A percentile compares a stretch with the other conserved stretches of the same genome.
These are phyloP conservation scores for Sepioteuthis lessoniana DNA, from an alignment of 2,888 invertebrate genomes.

Conservation along the genomic window DNA sequence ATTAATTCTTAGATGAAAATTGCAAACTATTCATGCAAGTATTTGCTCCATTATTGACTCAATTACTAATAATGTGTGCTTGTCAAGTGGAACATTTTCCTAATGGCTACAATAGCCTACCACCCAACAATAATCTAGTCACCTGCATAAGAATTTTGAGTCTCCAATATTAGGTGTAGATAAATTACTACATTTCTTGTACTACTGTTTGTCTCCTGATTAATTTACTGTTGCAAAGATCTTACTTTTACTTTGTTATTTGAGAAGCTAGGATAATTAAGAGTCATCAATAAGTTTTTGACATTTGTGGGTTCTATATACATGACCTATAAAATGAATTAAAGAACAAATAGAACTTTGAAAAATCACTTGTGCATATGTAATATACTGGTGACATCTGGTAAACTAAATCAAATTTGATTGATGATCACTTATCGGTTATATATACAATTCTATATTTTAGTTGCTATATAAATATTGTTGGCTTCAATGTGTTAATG, in stretches of 20 bases:
- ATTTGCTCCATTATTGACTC: background rate
- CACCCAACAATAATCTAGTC: background rate
- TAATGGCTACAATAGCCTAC: background rate
- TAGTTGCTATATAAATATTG: background rate
- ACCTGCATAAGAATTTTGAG: background rate
- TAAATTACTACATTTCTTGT: too few relatives aligned
- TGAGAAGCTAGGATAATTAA: too few relatives aligned
- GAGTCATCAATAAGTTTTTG: too few relatives aligned
- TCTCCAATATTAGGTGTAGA: background rate
- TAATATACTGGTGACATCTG: conserved; percentile 15
- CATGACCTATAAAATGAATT: background rate
- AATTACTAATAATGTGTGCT: background rate
- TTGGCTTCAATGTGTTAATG: background rate
- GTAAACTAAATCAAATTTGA: background rate
- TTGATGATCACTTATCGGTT: background rate
- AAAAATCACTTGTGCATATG: background rate
- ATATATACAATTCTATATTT: background rate
- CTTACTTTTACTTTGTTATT: too few relatives aligned
- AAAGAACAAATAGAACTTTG: background rate
- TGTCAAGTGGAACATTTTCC: background rate
- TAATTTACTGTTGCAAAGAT: too few relatives aligned
- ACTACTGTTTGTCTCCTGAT: too few relatives aligned
- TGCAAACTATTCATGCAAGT: background rate
- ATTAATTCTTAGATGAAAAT: conserved; percentile 1
- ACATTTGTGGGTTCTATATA: too few relatives aligned